Conservation (phyloP, 2,113 vertebrate genomes). For the Bubo bubo region DNA sequence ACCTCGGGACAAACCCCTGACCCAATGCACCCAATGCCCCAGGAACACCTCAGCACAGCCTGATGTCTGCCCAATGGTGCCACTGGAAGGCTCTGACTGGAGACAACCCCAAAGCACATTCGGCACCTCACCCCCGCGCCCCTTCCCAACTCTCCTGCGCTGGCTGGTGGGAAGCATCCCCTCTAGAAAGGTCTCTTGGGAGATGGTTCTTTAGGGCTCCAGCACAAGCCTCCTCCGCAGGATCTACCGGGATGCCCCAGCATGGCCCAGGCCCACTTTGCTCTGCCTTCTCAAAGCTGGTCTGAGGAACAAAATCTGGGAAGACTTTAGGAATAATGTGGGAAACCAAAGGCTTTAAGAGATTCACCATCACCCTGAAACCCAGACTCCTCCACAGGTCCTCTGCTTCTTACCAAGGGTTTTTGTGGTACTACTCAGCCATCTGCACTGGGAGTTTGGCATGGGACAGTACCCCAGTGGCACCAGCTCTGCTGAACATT, state of each 20-base stretch:
- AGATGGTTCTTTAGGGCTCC: neutral
- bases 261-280: fast-evolving
- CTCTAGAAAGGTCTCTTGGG: neutral
- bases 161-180: neutral
- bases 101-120: neutral
- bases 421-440: neutral
- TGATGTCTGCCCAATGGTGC: neutral
- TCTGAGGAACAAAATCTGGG: neutral
- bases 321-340: neutral
- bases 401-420: neutral
- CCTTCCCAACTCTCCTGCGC: neutral
- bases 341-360: neutral
- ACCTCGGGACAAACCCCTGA: neutral
- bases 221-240: fast-evolving
- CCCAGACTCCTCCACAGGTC: neutral
- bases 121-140: fast-evolving
- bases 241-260: neutral
- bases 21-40: fast-evolving
- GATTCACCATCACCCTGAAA: neutral
- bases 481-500: neutral
- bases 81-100: neutral
- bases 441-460: neutral
- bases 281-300: neutral
- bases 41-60: fast-evolving
- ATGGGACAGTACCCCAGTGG: neutral